These are phyloP conservation scores for Dendroctonus ponderosae DNA, from an alignment of 1,140 invertebrate species.

Conservation along the genomic window DNA sequence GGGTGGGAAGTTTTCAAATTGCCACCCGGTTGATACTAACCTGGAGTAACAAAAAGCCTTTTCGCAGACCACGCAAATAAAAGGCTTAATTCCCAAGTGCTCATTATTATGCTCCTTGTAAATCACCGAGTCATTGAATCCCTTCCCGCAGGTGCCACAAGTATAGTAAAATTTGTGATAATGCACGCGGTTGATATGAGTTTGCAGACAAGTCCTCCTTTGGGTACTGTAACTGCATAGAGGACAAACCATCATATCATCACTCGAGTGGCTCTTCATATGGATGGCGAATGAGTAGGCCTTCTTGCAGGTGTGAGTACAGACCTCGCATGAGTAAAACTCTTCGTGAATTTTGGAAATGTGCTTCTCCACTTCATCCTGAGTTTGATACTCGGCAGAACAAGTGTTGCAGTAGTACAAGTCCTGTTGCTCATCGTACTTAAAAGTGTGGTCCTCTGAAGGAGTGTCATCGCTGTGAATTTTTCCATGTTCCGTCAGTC, in stretches of 20 bases:
- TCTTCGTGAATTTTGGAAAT: constrained; percentile 46
- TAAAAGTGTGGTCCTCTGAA: constrained; percentile 33
- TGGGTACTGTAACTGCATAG: constrained; percentile 40
- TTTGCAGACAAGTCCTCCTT: constrained; percentile 37
- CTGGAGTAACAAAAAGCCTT: constrained; percentile 53
- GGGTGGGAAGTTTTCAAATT: too few relatives aligned
- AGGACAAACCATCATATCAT: constrained; percentile 37
- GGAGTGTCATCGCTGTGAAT: constrained; percentile 17
- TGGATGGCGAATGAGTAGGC: constrained; percentile 42
- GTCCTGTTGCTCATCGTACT: constrained; percentile 37
- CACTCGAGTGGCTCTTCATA: constrained; percentile 33
- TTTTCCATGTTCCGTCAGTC: constrained; percentile 37
- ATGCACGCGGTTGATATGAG: constrained; percentile 43
- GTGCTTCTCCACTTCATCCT: constrained; percentile 40
- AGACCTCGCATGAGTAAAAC: constrained; percentile 38
- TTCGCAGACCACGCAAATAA: constrained; percentile 63
- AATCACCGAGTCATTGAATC: constrained; percentile 47
- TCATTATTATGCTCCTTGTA: constrained; percentile 61
- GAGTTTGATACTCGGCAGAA: constrained; percentile 32
- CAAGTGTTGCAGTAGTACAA: constrained; percentile 41
- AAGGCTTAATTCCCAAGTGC: constrained; percentile 66
- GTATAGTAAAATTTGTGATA: constrained; percentile 51
- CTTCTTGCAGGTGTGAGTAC: constrained; percentile 36
- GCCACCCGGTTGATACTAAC: too few relatives aligned
- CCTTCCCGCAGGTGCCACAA: constrained; percentile 56